Evolutionary conservation across 2,113 vertebrate genomes (phyloP).

Genomic region (Martes martes): DNA sequence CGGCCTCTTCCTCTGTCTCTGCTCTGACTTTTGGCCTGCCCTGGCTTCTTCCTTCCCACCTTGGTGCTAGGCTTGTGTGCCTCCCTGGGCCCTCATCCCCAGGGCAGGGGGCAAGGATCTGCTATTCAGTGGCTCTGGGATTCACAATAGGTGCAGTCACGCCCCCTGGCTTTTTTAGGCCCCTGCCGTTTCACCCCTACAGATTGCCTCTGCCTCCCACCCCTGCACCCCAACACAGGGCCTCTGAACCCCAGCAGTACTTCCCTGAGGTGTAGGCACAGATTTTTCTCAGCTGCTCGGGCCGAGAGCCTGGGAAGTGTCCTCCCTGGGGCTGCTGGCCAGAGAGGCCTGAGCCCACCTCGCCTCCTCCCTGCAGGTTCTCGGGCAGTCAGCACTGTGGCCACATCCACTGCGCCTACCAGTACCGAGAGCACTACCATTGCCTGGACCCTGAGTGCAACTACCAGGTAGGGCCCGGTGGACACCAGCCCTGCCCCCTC

Average conservation of each 20-base stretch:
- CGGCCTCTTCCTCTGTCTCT: neutral
- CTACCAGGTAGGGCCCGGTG: constrained; percentile 89
- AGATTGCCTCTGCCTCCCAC: neutral
- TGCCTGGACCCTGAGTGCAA: constrained; percentile 99
- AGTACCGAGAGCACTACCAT: constrained; percentile 99
- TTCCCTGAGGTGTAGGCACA: neutral
- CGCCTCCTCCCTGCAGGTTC: constrained; percentile 85
- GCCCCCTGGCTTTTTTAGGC: constrained; percentile 66
- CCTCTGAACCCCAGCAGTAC: neutral
- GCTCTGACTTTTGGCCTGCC: neutral
- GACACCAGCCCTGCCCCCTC: fast-evolving
- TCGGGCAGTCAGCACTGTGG: constrained; percentile 99
- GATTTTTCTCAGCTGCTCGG: neutral
- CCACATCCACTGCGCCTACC: constrained; percentile 98
- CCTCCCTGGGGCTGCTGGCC: neutral
- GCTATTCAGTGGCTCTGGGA: neutral
- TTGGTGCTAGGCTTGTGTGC: neutral
- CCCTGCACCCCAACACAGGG: neutral
- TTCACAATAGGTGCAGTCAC: neutral
- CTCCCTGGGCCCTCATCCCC: neutral
- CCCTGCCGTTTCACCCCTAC: constrained; percentile 59
- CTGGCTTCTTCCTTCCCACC: neutral
- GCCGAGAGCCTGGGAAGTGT: neutral
- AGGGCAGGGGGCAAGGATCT: neutral
- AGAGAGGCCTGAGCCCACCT: neutral